These are phyloP conservation scores for Odiellus spinosus DNA, from an alignment of 2,888 invertebrate genomes.

Conservation along the genomic window DNA sequence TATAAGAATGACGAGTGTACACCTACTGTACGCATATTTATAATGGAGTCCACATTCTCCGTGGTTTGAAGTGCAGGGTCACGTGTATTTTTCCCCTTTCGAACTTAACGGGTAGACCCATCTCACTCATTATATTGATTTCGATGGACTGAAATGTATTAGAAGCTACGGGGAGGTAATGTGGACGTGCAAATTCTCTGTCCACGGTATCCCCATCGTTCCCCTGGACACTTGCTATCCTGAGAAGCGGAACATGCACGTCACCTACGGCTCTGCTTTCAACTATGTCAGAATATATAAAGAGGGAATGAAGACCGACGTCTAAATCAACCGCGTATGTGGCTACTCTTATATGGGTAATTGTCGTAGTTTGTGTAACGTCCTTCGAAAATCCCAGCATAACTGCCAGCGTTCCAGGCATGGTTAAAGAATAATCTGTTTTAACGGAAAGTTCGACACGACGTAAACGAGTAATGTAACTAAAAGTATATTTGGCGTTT, in stretches of 20 bases:
- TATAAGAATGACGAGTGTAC: no score
- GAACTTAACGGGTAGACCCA: slow-evolving; percentile 3
- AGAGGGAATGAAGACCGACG: slow-evolving; percentile 1
- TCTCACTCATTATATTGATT: slow-evolving; percentile 4
- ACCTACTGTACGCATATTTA: no score
- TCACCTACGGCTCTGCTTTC: slow-evolving; percentile 19
- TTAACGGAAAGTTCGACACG: no score
- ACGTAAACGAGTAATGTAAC: no score
- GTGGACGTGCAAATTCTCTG: not conserved
- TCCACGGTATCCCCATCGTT: not conserved
- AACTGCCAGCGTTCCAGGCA: no score
- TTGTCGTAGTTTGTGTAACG: no score
- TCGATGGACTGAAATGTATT: slow-evolving; percentile 5
- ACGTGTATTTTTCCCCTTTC: slow-evolving; percentile 4
- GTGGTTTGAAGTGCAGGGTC: slow-evolving; percentile 2
- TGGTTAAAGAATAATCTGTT: no score
- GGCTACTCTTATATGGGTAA: no score
- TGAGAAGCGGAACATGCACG: slow-evolving; percentile 18
- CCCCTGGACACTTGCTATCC: slow-evolving; percentile 17
- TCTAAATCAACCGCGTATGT: no score
- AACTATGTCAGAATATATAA: slow-evolving; percentile 21
- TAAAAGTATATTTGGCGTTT: no score
- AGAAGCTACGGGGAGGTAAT: slow-evolving; percentile 2
- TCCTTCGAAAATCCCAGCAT: no score
- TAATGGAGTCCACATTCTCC: no score